Evolutionary conservation across 2,888 invertebrate genomes (phyloP).

Genomic region (Platycheirus albimanus): DNA sequence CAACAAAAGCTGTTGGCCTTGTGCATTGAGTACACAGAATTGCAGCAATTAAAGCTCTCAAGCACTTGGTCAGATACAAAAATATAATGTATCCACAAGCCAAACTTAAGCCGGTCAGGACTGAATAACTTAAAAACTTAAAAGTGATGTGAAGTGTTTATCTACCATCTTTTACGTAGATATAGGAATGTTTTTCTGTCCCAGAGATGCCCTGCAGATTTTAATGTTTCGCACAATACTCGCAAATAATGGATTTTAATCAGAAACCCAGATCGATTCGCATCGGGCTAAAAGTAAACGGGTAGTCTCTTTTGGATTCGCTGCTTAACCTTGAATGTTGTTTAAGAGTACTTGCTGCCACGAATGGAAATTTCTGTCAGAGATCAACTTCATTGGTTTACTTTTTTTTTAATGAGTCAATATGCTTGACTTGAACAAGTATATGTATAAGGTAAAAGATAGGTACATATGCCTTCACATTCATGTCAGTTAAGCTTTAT

Average conservation of each 20-base stretch:
- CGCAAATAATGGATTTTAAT: conserved; percentile 1
- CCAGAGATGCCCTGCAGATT: neutral
- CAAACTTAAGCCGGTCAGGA: conserved; percentile 11
- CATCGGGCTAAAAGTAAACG: neutral
- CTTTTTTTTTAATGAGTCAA: neutral
- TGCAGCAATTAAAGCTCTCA: neutral
- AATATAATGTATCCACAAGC: too few species aligned
- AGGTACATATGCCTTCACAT: too few species aligned
- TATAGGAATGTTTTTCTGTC: neutral
- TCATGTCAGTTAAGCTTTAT: too few species aligned
- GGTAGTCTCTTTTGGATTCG: neutral
- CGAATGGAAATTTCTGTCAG: conserved; percentile 9
- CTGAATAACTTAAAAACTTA: neutral
- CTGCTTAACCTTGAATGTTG: conserved; percentile 18
- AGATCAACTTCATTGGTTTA: conserved; percentile 15
- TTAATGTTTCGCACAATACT: neutral
- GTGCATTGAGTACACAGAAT: conserved; percentile 5
- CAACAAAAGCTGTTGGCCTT: conserved; percentile 63
- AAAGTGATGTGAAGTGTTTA: neutral
- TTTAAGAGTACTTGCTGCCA: neutral
- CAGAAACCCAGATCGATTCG: conserved; percentile 9
- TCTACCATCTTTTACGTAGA: too few species aligned
- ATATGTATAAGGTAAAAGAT: too few species aligned
- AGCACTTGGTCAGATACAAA: conserved; percentile 2
- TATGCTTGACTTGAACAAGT: too few species aligned